phyloP scores from a whole-genome alignment of 2,113 vertebrate genomes.

The Anser brachyrhynchus region DNA sequence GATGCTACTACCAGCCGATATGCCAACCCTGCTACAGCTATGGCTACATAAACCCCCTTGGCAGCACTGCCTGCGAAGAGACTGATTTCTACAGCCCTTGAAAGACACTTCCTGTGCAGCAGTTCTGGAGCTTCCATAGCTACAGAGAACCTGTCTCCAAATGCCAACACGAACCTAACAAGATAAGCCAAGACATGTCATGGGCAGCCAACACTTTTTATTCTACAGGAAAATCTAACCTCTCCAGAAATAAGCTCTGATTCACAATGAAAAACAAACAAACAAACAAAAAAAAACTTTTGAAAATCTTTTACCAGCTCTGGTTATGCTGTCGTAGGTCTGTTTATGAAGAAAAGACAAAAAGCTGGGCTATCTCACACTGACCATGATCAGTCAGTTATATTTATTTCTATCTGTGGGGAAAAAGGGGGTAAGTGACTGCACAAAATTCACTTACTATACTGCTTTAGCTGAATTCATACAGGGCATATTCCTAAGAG shows the following conservation, averaged over 20 bases:
- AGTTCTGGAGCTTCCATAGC: slow-evolving; percentile 16
- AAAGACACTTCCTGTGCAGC: slow-evolving; percentile 30
- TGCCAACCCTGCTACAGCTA: slow-evolving; percentile 39
- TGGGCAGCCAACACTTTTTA: not conserved
- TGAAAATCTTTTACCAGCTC: not conserved
- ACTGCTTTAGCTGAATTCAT: not conserved
- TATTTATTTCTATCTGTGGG: not conserved
- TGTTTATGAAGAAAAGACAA: not conserved
- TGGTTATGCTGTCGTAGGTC: not conserved
- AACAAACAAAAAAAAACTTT: not conserved
- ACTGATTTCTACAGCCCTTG: not conserved
- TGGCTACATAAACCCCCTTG: not conserved
- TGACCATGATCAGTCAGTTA: not conserved
- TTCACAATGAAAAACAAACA: not conserved
- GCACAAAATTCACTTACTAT: not conserved
- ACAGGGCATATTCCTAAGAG: not conserved
- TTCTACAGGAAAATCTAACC: not conserved
- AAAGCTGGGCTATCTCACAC: not conserved
- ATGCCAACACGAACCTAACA: slow-evolving; percentile 18
- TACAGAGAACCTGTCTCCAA: slow-evolving; percentile 10
- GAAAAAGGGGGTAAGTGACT: not conserved
- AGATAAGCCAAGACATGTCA: not conserved
- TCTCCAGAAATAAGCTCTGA: not conserved
- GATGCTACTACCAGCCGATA: not conserved
- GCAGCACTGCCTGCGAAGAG: slow-evolving; percentile 8